phyloP scores from a whole-genome alignment of 2,888 invertebrate species.

The Aspidiotus rigidus region DNA sequence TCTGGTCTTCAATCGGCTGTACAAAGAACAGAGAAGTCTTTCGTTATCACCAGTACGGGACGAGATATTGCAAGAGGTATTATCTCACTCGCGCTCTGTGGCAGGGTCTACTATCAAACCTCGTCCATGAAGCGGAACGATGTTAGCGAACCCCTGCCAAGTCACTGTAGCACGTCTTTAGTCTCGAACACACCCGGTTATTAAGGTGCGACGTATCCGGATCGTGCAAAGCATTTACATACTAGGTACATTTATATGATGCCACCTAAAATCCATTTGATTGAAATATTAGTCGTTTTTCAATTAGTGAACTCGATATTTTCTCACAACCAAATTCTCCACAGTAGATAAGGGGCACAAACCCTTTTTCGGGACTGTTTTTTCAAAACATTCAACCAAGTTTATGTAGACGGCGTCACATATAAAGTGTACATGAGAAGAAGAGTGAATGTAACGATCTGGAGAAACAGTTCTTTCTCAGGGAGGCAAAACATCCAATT shows the following conservation, averaged over 20 bases:
- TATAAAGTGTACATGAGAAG: too few species aligned
- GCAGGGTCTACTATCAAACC: conserved; percentile 32
- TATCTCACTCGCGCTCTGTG: conserved; percentile 7
- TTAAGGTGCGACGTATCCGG: conserved; percentile 19
- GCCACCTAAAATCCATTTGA: neutral
- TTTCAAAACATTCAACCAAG: neutral
- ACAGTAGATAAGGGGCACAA: neutral
- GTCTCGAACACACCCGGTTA: conserved; percentile 1
- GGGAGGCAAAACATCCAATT: too few species aligned
- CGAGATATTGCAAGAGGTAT: neutral
- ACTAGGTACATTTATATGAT: neutral
- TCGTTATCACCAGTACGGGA: neutral
- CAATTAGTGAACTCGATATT: neutral
- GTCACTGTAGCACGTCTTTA: conserved; percentile 25
- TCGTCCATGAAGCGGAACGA: conserved; percentile 23
- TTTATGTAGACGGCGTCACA: too few species aligned
- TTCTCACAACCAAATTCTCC: neutral
- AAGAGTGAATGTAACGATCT: too few species aligned
- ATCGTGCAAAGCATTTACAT: conserved; percentile 6
- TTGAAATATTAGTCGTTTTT: too few species aligned
- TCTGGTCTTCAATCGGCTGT: conserved; percentile 31
- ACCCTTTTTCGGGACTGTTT: neutral
- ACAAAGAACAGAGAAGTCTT: neutral
- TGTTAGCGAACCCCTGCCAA: conserved; percentile 24
- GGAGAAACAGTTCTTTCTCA: too few species aligned